Conservation (phyloP, 2,113 vertebrate genomes). For the Sardina pilchardus region DNA sequence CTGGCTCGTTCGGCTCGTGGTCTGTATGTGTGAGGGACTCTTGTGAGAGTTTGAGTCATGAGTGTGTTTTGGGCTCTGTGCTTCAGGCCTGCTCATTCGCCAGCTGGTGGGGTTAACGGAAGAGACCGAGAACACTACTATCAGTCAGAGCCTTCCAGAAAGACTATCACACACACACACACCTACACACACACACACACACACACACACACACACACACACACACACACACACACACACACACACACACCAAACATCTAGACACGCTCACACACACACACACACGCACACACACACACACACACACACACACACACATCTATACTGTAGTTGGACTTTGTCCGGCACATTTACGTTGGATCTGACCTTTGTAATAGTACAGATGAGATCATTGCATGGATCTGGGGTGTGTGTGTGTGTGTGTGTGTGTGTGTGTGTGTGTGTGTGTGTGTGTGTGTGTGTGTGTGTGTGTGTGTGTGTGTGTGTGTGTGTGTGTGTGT, state of each 20-base stretch:
- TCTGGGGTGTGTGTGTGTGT: not conserved
- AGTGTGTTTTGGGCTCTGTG: too few relatives aligned
- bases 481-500: too few relatives aligned
- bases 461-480: not conserved
- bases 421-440: not conserved
- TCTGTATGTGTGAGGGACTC: too few relatives aligned
- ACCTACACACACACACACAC: not conserved
- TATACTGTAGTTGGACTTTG: not conserved
- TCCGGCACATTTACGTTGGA: not conserved
- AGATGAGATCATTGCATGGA: not conserved
- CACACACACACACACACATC: not conserved
- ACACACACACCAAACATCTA: not conserved
- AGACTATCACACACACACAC: not conserved
- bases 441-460: not conserved
- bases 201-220: too few relatives aligned
- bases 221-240: not conserved
- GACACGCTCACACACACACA: not conserved
- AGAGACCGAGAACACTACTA: too few relatives aligned
- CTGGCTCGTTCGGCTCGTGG: too few relatives aligned
- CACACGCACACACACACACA: not conserved
- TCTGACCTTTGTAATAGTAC: constrained; percentile 15
- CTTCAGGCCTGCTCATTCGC: too few relatives aligned
- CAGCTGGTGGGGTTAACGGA: too few relatives aligned
- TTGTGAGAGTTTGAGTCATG: too few relatives aligned
- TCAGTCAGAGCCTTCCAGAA: too few relatives aligned